phyloP scores from a whole-genome alignment of 2,797 vertebrate species.

The Uromys caudimaculatus region DNA sequence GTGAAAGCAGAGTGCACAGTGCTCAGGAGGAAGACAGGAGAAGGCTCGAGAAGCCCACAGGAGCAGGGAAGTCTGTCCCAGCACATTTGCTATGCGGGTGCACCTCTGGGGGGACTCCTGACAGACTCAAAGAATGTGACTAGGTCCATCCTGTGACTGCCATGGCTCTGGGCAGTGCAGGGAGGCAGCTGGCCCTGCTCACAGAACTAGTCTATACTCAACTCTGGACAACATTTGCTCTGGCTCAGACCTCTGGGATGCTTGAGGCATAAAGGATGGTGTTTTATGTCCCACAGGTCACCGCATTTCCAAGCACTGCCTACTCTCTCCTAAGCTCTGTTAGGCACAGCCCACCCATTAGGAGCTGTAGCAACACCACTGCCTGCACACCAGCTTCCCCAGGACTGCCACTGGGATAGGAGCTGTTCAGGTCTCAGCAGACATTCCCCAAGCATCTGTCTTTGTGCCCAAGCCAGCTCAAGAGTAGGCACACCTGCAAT shows the following conservation, averaged over 20 bases:
- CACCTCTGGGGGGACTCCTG: not conserved
- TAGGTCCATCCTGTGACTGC: not conserved
- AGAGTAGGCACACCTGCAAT: not conserved
- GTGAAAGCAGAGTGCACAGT: not conserved
- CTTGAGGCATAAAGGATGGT: not conserved
- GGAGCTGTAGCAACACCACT: too few species aligned
- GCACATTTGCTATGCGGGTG: not conserved
- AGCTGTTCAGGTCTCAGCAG: not conserved
- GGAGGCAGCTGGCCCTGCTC: not conserved
- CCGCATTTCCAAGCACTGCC: not conserved
- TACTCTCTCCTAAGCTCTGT: not conserved
- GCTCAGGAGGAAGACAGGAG: not conserved
- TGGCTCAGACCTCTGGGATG: not conserved
- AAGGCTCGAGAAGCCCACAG: not conserved
- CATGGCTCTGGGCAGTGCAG: not conserved
- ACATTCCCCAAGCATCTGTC: not conserved
- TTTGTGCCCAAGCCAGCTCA: not conserved
- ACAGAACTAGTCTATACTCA: not conserved
- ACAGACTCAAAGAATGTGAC: not conserved
- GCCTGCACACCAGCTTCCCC: not conserved
- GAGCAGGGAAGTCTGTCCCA: not conserved
- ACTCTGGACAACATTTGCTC: not conserved
- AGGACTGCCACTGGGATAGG: not conserved
- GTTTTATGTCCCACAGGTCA: not conserved
- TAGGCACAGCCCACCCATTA: not conserved